Evolutionary conservation across 2,113 vertebrate genomes (phyloP), one percentile per base, ranked within the genome.

Genomic region (Anseranas semipalmata): DNA sequence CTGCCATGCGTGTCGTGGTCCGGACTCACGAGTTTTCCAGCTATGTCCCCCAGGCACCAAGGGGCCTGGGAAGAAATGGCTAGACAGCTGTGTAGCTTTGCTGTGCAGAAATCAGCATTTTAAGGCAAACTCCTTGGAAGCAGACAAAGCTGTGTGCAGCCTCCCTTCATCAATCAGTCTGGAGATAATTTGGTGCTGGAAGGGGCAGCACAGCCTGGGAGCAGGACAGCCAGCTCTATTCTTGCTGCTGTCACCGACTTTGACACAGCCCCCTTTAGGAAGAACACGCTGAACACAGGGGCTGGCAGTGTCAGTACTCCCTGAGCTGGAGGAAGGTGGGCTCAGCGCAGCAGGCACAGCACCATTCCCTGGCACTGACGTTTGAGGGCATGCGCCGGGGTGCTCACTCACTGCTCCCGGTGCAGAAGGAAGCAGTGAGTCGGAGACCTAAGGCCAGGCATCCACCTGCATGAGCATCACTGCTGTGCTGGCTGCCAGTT

Each of bases 381-480:
- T 24, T 27, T 15, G 30, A 20, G 81, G 32, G 37, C 71, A 19
- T 14, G 46, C 2, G 0, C 71, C 46, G 12, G 19, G 62, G n/a
- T 22, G 60, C 73, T 58, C 12, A 0, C 48, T 45, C 2, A 0
- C 39, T 48, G 71, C 55, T 84, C 56, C 62, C 39, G 78, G 21
- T 3, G 80, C 12, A 7, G 67, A 68, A 39, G 27, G 62, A 50
- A 46, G 72, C 53, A 28, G 27, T 0, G 0, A 52, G 41, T 3
- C 1, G 1, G 37, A 59, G 45, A 50, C 1, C 3, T 6, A 7
- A 35, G 73, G 16, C 27, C 71, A 85, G 58, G 66, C 60, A 6
- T 9, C 45, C 6, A 15, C 1, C 22, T 67, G 39, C 74, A 9
- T 0, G 24, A 67, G 24, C 45, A 27, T 27, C 12, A 0, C 6